A percentile compares a stretch with the other conserved stretches of the same genome.
These are phyloP conservation scores for Hiodon tergisus DNA, from an alignment of 2,113 vertebrate genomes.

Conservation along the genomic window DNA sequence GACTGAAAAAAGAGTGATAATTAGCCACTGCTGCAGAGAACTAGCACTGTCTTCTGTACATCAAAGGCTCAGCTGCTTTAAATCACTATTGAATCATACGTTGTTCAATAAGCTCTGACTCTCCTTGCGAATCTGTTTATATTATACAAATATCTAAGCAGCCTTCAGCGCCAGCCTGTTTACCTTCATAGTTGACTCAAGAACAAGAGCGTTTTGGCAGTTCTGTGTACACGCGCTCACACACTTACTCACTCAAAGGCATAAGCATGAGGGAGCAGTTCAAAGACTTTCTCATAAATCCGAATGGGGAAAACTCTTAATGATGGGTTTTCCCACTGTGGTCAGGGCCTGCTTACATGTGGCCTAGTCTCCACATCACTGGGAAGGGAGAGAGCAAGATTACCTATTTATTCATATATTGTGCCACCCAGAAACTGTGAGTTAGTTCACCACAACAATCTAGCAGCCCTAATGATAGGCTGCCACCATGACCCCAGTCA, in stretches of 20 bases:
- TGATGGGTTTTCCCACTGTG: conserved; percentile 24
- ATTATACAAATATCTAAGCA: conserved; percentile 29
- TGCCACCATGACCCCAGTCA: background rate
- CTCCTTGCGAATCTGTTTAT: conserved; percentile 38
- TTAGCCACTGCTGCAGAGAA: background rate
- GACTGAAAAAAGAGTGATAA: conserved; percentile 20
- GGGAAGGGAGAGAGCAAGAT: background rate
- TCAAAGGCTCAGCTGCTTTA: conserved; percentile 33
- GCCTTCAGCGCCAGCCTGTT: conserved; percentile 39
- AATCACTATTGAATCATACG: conserved; percentile 28
- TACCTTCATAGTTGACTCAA: conserved; percentile 46
- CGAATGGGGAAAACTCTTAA: conserved; percentile 42
- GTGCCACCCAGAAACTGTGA: conserved; percentile 21
- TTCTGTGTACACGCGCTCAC: conserved; percentile 42
- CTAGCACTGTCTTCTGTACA: background rate
- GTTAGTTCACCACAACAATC: background rate
- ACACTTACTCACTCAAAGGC: conserved; percentile 39
- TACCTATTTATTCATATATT: conserved; percentile 16
- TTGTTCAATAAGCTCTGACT: conserved; percentile 42
- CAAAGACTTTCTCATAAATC: conserved; percentile 40
- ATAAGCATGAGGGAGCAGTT: conserved; percentile 31
- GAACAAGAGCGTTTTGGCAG: conserved; percentile 36
- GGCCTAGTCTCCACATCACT: conserved; percentile 9
- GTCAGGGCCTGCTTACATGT: conserved; percentile 15
- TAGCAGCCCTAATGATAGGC: background rate